Evolutionary conservation across 1,140 invertebrate species (phyloP), one percentile per base, ranked within the genome.

Genomic region (Tetramorium simillimum): DNA sequence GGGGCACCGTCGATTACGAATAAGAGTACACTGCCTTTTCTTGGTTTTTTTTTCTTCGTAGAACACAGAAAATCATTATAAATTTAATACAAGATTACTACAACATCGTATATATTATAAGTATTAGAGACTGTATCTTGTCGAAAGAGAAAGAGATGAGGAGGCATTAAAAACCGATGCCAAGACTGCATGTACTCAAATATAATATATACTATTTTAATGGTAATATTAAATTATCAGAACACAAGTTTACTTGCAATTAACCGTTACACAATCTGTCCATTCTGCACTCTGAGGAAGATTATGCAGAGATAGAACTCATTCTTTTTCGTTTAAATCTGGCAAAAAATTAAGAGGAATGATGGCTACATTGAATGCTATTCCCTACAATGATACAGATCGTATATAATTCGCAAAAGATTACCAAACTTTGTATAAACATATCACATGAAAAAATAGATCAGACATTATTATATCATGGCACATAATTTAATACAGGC

Each of bases 281-380:
- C 43, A 84, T 75, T 75, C 84, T 86, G 80, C 62, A 88, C 51
- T 85, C 72, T 43, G 65, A 77, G 65, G 67, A 88, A 88, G 75
- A 90, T 87, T 87, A 84, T 78, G 78, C 70, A 85, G 78, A 87
- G 86, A 73, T 70, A 76, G 84, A 12, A 16, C 40, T 87, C 65
- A 69, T 86, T 72, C 28, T 56, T 58, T 67, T 76, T 76, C 85
- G 86, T 62, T 58, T 63, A 78, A 56, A 58, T 85, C 62, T 75
- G 69, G 76, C 81, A 51, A 86, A 63, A 40, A 86, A 90, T 73
- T 60, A 92, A 92, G 90, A 92, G 91, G 91, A 92, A 93, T 92
- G 91, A 93, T 93, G 91, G 43, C 28, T 84, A 62, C 69, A 12
- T 49, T 33, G 37, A 58, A 82, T 28, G 28, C 28, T 84, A 75